Evolutionary conservation across 1,140 invertebrate species (phyloP), one percentile per base, ranked within the genome.

Genomic region (Coelopa frigida): DNA sequence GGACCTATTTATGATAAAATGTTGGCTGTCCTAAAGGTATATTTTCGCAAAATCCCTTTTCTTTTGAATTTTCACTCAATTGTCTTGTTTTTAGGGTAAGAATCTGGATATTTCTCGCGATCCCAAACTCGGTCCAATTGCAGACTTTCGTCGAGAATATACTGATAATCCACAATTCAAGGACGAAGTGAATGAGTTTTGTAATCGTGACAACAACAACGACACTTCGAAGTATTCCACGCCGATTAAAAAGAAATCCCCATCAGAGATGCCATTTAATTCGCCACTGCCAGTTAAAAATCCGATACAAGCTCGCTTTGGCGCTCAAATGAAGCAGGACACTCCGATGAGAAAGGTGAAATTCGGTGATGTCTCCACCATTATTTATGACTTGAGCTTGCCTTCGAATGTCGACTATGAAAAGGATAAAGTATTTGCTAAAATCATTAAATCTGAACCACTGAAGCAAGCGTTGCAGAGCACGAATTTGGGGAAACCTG

Each of bases 1-100:
- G 76, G 76, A 3, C 72, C 75, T 1, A 62, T 78, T 8, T 78
- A 77, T 51, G 76, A 78, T 26, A 76, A 75, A 56, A 52, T 78
- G 5, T 59, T 78, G 18, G 75, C 71, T 36, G 64, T 72, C 46
- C 57, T 78, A 0, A 71, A 64, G 50, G 60, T 63, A 44, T 51
- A 3, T 18, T 5, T 29, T 12, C 0, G 0, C 7, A 18, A 6
- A 3, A 12, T n/a, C 14, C 31, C 8, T 24, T 11, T 10, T 1
- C 15, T 8, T n/a, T 27, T 8, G 23, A 32, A 20, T 11, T n/a
- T n/a, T n/a, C n/a, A n/a, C n/a, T n/a, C n/a, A n/a, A n/a, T n/a
- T n/a, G n/a, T n/a, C n/a, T n/a, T n/a, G 36, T 4, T 46, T 44
- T 3, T 20, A 68, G 52, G 69, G 73, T 15, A 69, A 76, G 21